Evolutionary conservation across 2,888 invertebrate species (phyloP).

Genomic region (Sminthurides aquaticus): DNA sequence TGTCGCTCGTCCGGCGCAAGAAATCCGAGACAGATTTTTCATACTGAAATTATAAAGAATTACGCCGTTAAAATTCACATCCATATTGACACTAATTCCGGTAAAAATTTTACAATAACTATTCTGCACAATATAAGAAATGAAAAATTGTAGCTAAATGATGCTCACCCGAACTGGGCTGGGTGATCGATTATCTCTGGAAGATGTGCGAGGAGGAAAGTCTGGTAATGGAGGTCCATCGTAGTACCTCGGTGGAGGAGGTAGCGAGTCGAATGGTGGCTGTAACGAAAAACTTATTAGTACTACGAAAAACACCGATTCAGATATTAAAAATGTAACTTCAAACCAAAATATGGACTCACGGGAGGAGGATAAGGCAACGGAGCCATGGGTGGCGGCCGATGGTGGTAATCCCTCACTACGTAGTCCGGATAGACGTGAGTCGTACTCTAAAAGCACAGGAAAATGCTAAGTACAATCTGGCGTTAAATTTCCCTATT

Average conservation of each 20-base stretch:
- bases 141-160: too few species aligned
- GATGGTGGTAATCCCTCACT: conserved; percentile 37
- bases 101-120: too few species aligned
- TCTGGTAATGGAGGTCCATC: conserved; percentile 69
- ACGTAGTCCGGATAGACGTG: conserved; percentile 34
- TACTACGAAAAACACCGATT: conserved; percentile 9
- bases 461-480: too few species aligned
- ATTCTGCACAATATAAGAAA: too few species aligned
- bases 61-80: too few species aligned
- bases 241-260: conserved; percentile 75
- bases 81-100: too few species aligned
- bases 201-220: conserved; percentile 57
- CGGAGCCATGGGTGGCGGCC: conserved; percentile 54
- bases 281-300: conserved; percentile 24
- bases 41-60: conserved; percentile 44
- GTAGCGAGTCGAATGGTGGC: conserved; percentile 53
- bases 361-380: conserved; percentile 70
- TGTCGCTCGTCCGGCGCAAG: conserved; percentile 68
- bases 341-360: conserved; percentile 11
- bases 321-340: too few species aligned
- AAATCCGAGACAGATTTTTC: conserved; percentile 85
- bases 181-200: conserved; percentile 46
- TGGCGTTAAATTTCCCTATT: too few species aligned
- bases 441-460: conserved; percentile 9
- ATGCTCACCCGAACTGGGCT: conserved; percentile 42